A percentile compares a stretch with the other conserved stretches of the same genome.
phyloP scores from a whole-genome alignment of 2,888 invertebrate genomes.

The Mythimna vitellina region DNA sequence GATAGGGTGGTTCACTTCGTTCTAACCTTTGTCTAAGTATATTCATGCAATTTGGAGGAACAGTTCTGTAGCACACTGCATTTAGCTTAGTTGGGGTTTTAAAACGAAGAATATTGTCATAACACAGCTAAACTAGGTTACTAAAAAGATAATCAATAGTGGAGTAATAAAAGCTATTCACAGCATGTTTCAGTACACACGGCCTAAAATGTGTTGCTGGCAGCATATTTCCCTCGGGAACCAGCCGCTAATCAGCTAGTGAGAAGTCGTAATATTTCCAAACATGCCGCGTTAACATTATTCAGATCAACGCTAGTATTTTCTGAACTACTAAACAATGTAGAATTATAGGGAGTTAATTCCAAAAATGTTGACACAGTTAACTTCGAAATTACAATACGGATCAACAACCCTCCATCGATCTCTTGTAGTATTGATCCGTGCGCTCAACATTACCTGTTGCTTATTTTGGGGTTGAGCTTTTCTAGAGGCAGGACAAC shows the following conservation, averaged over 20 bases:
- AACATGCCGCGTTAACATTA: constrained; percentile 47
- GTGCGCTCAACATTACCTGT: constrained; percentile 38
- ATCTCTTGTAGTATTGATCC: constrained; percentile 46
- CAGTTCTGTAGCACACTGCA: neutral
- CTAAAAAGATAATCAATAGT: constrained; percentile 20
- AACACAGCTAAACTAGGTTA: constrained; percentile 6
- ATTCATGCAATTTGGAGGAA: constrained; percentile 5
- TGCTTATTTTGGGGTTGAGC: constrained; percentile 53
- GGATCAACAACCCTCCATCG: constrained; percentile 52
- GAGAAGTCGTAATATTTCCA: constrained; percentile 55
- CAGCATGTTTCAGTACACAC: constrained; percentile 39
- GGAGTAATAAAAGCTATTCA: constrained; percentile 35
- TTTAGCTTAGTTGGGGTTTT: neutral
- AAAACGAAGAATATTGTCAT: neutral
- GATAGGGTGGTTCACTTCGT: constrained; percentile 10
- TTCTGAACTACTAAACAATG: constrained; percentile 48
- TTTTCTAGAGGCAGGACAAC: constrained; percentile 21
- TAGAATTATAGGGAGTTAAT: constrained; percentile 12
- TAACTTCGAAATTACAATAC: constrained; percentile 47
- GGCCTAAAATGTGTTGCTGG: constrained; percentile 34
- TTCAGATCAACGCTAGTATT: constrained; percentile 48
- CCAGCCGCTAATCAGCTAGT: constrained; percentile 56
- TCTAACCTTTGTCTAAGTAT: constrained; percentile 23
- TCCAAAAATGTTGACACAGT: constrained; percentile 46
- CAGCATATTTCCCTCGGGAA: constrained; percentile 60